Evolutionary conservation across 1,140 invertebrate species (phyloP), one percentile per base, ranked within the genome.

Genomic region (Pachypsylla venusta): DNA sequence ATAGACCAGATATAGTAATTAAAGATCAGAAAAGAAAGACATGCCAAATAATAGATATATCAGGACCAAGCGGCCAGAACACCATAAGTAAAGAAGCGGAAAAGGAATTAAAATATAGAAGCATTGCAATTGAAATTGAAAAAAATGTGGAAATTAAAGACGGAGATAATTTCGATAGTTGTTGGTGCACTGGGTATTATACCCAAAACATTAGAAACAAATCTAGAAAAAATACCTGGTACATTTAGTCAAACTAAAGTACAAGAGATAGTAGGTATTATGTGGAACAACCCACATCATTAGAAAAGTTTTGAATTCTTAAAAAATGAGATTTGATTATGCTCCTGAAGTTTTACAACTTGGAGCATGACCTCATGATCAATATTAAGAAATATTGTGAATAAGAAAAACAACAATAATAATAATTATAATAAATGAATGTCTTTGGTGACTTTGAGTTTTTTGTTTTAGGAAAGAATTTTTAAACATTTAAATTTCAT

Each of bases 41-140:
- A 7, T 55, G 54, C 24, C 4, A 5, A 22, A 27, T 55, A 2
- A 55, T 55, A 4, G 54, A 55, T 55, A 22, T 55, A 24, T 14
- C 54, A 5, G 13, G 19, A 24, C 54, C 54, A 5, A n/a, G 13
- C 22, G 54, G 24, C 24, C 7, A 22, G 22, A 55, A 55, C n/a
- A 12, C 24, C 2, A 22, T 22, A 2, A 24, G 24, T 14, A 55
- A 55, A 22, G 54, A 55, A 25, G 24, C 54, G 12, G 54, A 55
- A 22, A 55, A 55, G n/a, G n/a, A 22, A 25, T 12, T 27, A 2
- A 55, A 55, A 27, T 55, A 55, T 22, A 27, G 24, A 55, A 22
- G 24, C 26, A 14, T 55, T 4, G 54, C 54, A 55, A 55, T 55
- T 10, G 54, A 55, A 55, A 55, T 55, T 2, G 22, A 55, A 55